Percentiles rank a stretch among this genome's conserved stretches.
Conservation (phyloP, 2,113 vertebrate species). For the Crocuta crocuta region DNA sequence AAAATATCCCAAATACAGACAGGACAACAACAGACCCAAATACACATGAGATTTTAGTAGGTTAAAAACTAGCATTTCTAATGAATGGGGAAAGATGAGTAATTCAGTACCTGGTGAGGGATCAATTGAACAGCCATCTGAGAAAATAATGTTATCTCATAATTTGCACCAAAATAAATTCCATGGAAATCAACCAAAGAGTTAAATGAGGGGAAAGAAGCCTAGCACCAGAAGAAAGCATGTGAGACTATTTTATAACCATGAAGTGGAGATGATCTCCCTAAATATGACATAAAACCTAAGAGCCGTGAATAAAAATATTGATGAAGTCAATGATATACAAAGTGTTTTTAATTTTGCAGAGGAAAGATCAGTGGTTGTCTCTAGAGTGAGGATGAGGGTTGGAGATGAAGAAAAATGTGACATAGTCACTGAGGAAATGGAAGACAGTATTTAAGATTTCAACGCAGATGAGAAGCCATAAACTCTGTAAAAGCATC, state of each 20-base stretch:
- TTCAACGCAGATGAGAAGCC: not conserved
- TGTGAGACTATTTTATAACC: not conserved
- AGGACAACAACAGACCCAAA: not conserved
- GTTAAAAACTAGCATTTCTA: not conserved
- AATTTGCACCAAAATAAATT: slow-evolving; percentile 19
- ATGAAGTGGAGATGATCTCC: not conserved
- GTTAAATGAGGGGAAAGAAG: not conserved
- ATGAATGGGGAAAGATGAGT: not conserved
- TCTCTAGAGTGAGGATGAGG: not conserved
- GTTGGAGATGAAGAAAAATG: not conserved
- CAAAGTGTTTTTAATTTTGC: not conserved
- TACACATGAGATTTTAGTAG: not conserved
- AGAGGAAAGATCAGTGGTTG: not conserved
- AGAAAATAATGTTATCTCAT: not conserved
- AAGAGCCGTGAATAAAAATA: not conserved
- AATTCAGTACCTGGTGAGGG: not conserved
- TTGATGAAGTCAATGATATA: not conserved
- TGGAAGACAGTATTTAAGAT: not conserved
- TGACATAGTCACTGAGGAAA: not conserved
- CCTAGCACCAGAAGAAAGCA: not conserved
- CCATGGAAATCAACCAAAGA: not conserved
- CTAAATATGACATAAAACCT: not conserved
- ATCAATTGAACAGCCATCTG: not conserved
- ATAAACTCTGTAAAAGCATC: not conserved
- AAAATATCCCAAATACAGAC: not conserved